Conservation (phyloP, 2,888 invertebrate genomes). For the Pseudococcus longispinus region DNA sequence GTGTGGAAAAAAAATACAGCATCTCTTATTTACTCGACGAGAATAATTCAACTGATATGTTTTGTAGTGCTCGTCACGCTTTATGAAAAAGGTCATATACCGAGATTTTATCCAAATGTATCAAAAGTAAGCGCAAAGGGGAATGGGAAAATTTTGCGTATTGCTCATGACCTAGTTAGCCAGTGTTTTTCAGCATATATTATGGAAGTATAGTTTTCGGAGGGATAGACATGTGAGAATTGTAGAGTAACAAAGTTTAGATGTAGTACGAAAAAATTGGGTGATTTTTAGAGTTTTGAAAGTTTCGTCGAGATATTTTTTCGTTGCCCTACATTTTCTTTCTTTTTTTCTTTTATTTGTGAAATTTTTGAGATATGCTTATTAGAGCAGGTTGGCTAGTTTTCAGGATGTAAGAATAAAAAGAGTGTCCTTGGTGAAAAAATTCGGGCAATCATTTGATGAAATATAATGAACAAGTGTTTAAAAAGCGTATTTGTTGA, state of each 20-base stretch:
- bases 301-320: background rate
- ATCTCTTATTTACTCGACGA: slow-evolving; percentile 16
- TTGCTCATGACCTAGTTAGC: background rate
- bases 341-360: too few relatives aligned
- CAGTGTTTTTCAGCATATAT: background rate
- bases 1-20: background rate
- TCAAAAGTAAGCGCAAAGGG: background rate
- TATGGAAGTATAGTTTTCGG: background rate
- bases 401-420: too few relatives aligned
- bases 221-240: background rate
- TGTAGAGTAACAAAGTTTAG: background rate
- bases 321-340: background rate
- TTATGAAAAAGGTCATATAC: slow-evolving; percentile 6
- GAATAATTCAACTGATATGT: slow-evolving; percentile 10
- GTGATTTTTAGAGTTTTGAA: background rate
- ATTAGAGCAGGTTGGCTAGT: too few relatives aligned
- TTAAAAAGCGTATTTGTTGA: too few relatives aligned
- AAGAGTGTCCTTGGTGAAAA: too few relatives aligned
- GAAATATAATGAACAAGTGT: too few relatives aligned
- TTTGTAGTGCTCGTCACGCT: slow-evolving; percentile 20
- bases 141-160: background rate
- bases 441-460: too few relatives aligned
- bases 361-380: too few relatives aligned
- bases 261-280: background rate
- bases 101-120: slow-evolving; percentile 10